Evolutionary conservation across 2,888 invertebrate genomes (phyloP), one percentile per base, ranked within the genome.

Genomic region (Noctuana brunneofusca): DNA sequence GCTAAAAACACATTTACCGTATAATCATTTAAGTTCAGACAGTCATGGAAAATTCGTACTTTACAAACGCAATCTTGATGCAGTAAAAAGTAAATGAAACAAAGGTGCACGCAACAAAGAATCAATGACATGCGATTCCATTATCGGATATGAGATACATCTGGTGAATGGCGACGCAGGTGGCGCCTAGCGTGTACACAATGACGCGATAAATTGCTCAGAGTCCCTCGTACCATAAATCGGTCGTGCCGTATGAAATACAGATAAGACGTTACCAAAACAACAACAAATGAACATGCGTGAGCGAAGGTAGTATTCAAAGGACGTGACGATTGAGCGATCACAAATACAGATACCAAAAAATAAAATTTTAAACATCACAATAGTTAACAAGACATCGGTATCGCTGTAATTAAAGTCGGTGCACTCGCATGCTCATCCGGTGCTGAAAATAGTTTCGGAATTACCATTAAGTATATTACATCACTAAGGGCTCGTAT

Each of bases 201-300:
- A 58, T 69, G 22, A 46, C 4, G 64, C 66, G 64, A 65, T 67
- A 62, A 56, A 71, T 78, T 82, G 83, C 80, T 84, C 83, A 83
- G 78, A 72, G 76, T 81, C 80, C 78, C 76, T 76, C 69, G 68
- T 68, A 68, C 74, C 71, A 74, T 72, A 65, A 66, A 69, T 74
- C 68, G 72, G 75, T 83, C 78, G 78, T 76, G 78, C 75, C 75
- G 74, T 79, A 81, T 81, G 80, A 76, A 77, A 71, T 74, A 76
- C 72, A 82, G 72, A 81, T 83, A 83, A 79, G 75, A 79, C 80
- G 75, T 81, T 81, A 80, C 79, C 73, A 71, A 74, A 74, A 78
- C 69, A 73, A 76, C 84, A 85, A 83, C 87, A 84, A 87, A 87
- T 88, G 87, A 88, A 83, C 87, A 88, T 89, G 86, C 88, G 84